Evolutionary conservation across 2,113 vertebrate species (phyloP), one percentile per base, ranked within the genome.

Genomic region (Naja naja): DNA sequence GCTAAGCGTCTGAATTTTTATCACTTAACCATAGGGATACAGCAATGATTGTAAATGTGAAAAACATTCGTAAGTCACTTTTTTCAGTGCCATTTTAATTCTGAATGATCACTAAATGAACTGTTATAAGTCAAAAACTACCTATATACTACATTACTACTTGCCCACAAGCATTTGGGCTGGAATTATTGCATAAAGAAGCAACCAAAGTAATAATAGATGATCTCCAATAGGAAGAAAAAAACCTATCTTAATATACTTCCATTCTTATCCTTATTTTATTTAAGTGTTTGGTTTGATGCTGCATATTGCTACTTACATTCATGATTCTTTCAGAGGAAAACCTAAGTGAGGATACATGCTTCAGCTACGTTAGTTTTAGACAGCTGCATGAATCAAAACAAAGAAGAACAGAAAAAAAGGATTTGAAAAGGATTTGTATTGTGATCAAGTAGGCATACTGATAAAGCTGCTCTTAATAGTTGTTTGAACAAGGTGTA

Each of bases 261-360:
- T 47, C 39, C 45, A 81, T 81, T 81, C 18, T 81, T 88, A 64
- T 87, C 74, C 34, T 45, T 69, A 53, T 45, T 88, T 47, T n/a
- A 30, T 81, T 85, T 92, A 34, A 90, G 1, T 90, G 25, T 4
- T 69, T 81, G 43, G 22, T 88, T 8, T 25, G 22, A 30, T 39
- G 6, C 10, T 55, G 14, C 74, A 74, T n/a, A 53, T 60, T 91
- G 16, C 56, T 22, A 27, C 45, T 88, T 39, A 11, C n/a, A n/a
- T 64, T 91, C 49, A 81, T 91, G 87, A 55, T 20, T 60, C 90
- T 93, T 91, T 88, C 58, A 91, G 58, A 88, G 89, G 25, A n/a
- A 74, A 93, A 25, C 22, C 45, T 49, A 93, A 88, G 81, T 81
- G 55, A 55, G 39, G 58, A 10, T 55, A 91, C 47, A 5, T 87